phyloP scores from a whole-genome alignment of 2,888 invertebrate genomes.

The Archaeoteleia sp. region DNA sequence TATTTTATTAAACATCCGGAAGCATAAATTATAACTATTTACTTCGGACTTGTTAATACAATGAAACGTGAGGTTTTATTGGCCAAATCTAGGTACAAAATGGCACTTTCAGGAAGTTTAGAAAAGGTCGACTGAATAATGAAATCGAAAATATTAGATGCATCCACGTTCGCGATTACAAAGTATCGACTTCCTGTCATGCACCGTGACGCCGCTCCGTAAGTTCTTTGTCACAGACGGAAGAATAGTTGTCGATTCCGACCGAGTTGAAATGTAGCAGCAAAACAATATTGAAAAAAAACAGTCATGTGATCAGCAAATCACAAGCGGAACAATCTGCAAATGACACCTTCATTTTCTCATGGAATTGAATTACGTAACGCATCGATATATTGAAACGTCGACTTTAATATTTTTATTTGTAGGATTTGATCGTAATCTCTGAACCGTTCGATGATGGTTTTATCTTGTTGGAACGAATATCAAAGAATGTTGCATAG shows the following conservation, averaged over 20 bases:
- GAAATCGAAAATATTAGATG: neutral
- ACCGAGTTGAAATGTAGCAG: neutral
- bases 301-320: neutral
- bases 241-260: constrained; percentile 1
- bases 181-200: constrained; percentile 1
- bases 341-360: constrained; percentile 1
- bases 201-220: neutral
- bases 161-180: neutral
- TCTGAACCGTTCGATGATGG: too few species aligned
- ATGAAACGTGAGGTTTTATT: too few species aligned
- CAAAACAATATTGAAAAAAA: neutral
- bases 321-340: neutral
- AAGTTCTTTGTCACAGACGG: neutral
- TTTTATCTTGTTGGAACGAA: too few species aligned
- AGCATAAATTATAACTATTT: too few species aligned
- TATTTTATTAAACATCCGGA: too few species aligned
- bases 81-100: too few species aligned
- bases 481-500: too few species aligned
- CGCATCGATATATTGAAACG: neutral
- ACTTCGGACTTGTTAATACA: too few species aligned
- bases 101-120: neutral
- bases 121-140: neutral
- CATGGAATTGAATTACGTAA: neutral
- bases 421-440: too few species aligned
- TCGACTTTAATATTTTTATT: too few species aligned